Conservation (phyloP, 2,113 vertebrate genomes). For the Peromyscus polionotus region DNA sequence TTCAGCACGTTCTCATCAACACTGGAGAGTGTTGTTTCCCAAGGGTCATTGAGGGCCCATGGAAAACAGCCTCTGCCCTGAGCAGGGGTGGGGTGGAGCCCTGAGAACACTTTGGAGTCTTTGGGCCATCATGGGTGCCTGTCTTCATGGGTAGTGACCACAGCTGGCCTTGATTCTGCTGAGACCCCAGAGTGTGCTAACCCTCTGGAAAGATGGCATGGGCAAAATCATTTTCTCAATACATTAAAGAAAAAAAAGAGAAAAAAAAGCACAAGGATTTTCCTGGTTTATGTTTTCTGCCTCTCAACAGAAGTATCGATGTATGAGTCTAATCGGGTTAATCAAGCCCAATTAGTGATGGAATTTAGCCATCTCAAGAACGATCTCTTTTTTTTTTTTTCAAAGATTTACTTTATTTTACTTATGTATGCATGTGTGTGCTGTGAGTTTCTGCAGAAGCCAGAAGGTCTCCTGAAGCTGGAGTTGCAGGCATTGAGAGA, state of each 20-base stretch:
- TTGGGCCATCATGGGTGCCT: background rate
- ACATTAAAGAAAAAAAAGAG: background rate
- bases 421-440: background rate
- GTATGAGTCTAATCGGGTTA: background rate
- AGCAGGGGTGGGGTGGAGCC: background rate
- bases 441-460: background rate
- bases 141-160: background rate
- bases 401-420: background rate
- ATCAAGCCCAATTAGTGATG: background rate
- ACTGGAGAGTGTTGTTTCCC: slow-evolving; percentile 63
- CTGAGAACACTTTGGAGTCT: background rate
- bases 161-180: background rate
- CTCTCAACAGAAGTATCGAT: background rate
- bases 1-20: background rate
- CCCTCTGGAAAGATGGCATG: background rate
- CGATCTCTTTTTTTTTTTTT: background rate
- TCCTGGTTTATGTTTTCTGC: slow-evolving; percentile 4
- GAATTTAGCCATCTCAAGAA: slow-evolving; percentile 45
- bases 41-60: background rate
- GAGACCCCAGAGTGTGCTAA: background rate
- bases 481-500: background rate
- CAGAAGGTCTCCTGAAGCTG: background rate
- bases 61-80: background rate
- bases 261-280: background rate
- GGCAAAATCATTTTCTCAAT: background rate